Percentiles rank a stretch among this genome's conserved stretches.
Conservation (phyloP, 92 coral and sea anemone genomes). For the Bergia sp. region DNA sequence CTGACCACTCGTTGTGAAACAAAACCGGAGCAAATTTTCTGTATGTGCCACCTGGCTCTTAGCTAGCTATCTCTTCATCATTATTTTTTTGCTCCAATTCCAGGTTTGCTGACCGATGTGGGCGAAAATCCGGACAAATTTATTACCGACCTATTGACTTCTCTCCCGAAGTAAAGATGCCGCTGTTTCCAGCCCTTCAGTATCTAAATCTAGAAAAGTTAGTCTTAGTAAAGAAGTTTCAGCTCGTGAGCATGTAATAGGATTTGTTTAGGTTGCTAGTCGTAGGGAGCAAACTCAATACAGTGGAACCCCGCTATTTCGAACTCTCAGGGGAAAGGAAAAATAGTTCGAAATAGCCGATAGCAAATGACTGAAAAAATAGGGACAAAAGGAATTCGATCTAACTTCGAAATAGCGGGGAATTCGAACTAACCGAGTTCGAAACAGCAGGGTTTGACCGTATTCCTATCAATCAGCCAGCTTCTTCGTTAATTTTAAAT, state of each 20-base stretch:
- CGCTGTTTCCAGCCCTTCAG: not conserved
- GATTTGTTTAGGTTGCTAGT: not conserved
- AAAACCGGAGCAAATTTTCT: no score
- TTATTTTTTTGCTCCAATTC: constrained; percentile 19
- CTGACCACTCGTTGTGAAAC: not conserved
- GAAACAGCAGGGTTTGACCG: no score
- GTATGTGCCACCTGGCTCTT: no score
- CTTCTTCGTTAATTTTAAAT: not conserved
- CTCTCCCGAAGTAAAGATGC: constrained; percentile 56
- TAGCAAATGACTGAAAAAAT: no score
- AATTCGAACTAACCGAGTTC: no score
- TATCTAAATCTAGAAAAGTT: not conserved
- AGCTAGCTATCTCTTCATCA: no score
- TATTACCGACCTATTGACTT: constrained; percentile 56
- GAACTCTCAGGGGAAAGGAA: no score
- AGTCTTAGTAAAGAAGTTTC: not conserved
- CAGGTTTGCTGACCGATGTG: constrained; percentile 65
- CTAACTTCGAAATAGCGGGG: no score
- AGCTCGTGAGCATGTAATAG: not conserved
- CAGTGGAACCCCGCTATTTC: no score
- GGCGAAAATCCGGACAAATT: constrained; percentile 69
- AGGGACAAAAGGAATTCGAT: no score
- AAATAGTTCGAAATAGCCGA: no score
- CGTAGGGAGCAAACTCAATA: no score
- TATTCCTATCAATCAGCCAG: not conserved